These are phyloP conservation scores for Zaprionus ghesquierei DNA, from an alignment of 1,140 invertebrate genomes.

Conservation along the genomic window DNA sequence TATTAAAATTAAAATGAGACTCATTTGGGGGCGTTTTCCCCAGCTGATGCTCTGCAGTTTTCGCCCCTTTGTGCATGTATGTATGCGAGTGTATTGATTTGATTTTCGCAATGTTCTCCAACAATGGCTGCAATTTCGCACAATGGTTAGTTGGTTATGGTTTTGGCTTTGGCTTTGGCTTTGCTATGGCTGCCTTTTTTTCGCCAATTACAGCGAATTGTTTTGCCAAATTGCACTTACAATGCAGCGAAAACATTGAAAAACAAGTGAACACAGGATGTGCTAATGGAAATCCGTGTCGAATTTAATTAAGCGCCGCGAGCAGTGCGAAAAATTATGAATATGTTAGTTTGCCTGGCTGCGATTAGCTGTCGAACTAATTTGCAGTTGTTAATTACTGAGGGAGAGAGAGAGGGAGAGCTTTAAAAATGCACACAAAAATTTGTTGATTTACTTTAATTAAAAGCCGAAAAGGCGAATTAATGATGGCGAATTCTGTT, in stretches of 20 bases:
- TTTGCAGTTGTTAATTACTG: background rate
- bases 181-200: too few species aligned
- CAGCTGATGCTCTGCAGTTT: background rate
- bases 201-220: constrained; percentile 17
- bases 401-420: too few species aligned
- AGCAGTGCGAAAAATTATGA: background rate
- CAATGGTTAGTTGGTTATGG: background rate
- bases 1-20: constrained; percentile 29
- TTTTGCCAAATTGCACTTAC: constrained; percentile 2
- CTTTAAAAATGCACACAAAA: background rate
- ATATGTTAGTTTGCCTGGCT: background rate
- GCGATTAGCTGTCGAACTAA: background rate
- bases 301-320: background rate
- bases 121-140: background rate
- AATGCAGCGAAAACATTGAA: background rate
- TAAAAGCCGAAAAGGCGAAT: background rate
- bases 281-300: background rate
- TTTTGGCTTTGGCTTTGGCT: too few species aligned
- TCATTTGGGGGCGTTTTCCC: constrained; percentile 20
- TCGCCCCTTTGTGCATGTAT: background rate
- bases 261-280: background rate
- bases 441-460: constrained; percentile 3
- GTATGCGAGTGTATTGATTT: background rate
- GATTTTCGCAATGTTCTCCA: background rate
- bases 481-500: background rate